Conservation (phyloP, 2,888 invertebrate species). For the Morpho helenor region DNA sequence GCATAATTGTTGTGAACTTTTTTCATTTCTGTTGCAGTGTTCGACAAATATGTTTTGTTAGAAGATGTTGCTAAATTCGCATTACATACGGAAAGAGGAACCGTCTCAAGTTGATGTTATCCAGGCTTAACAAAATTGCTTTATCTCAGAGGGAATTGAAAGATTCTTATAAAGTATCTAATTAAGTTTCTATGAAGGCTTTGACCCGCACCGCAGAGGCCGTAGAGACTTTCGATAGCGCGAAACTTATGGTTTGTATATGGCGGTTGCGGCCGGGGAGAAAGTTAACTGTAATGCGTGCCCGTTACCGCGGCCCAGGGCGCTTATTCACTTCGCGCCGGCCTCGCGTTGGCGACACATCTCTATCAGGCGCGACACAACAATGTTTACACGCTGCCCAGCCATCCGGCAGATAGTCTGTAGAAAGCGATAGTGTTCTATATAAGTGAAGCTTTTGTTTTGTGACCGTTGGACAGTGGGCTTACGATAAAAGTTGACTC, state of each 20-base stretch:
- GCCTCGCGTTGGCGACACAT: conserved; percentile 33
- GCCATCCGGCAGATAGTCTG: conserved; percentile 49
- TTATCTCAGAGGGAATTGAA: no score
- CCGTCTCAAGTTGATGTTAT: no score
- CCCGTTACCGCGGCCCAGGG: conserved; percentile 53
- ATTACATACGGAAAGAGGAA: no score
- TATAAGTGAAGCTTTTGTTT: conserved; percentile 36
- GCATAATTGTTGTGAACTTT: no score
- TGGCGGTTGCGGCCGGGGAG: conserved; percentile 47
- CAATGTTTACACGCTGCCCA: conserved; percentile 51
- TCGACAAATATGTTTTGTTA: no score
- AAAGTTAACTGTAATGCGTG: conserved; percentile 79
- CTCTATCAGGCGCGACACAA: conserved; percentile 21
- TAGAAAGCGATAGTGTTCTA: conserved; percentile 66
- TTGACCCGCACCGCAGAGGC: conserved; percentile 62
- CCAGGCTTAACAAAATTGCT: no score
- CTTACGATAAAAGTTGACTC: conserved; percentile 10
- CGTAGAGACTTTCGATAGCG: conserved; percentile 71
- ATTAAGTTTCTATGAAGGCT: conserved; percentile 45
- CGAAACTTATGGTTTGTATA: conserved; percentile 47
- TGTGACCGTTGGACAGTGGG: conserved; percentile 18
- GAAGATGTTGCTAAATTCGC: no score
- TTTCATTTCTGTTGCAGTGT: no score
- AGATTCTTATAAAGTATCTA: neutral
- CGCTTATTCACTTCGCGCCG: conserved; percentile 43